phyloP scores from a whole-genome alignment of 2,888 invertebrate species.

The Drosophila anomelani region DNA sequence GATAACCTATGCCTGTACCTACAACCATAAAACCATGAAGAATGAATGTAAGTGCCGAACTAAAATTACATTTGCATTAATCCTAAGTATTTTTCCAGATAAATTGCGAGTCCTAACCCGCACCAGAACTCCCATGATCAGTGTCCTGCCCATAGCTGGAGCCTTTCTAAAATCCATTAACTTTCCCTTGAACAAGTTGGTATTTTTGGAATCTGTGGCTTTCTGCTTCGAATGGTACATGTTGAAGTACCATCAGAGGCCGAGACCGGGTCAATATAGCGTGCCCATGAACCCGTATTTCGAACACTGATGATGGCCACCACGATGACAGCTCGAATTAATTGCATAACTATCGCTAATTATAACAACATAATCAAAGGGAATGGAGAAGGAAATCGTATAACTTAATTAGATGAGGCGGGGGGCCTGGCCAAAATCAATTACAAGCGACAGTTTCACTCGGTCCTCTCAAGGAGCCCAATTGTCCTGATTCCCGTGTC shows the following conservation, averaged over 20 bases:
- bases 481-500: conserved; percentile 28
- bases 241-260: conserved; percentile 36
- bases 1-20: conserved; percentile 53
- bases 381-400: conserved; percentile 58
- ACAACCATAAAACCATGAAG: neutral
- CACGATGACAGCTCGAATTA: conserved; percentile 37
- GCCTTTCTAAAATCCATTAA: neutral
- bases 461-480: conserved; percentile 25
- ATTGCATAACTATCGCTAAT: conserved; percentile 62
- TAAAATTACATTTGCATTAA: neutral
- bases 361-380: conserved; percentile 55
- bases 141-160: neutral
- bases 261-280: conserved; percentile 22
- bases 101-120: conserved; percentile 58
- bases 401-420: conserved; percentile 60
- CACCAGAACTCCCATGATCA: conserved; percentile 36
- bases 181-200: conserved; percentile 9
- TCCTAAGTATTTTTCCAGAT: conserved; percentile 20
- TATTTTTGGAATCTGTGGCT: conserved; percentile 38
- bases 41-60: conserved; percentile 20
- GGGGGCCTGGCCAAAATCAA: conserved; percentile 60
- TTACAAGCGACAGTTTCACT: conserved; percentile 50
- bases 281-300: conserved; percentile 44
- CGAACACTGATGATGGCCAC: neutral
- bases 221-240: conserved; percentile 69